A percentile compares a stretch with the other conserved stretches of the same genome.
Conservation (phyloP, 1,140 invertebrate species). For the Meloidogyne chitwoodi region DNA sequence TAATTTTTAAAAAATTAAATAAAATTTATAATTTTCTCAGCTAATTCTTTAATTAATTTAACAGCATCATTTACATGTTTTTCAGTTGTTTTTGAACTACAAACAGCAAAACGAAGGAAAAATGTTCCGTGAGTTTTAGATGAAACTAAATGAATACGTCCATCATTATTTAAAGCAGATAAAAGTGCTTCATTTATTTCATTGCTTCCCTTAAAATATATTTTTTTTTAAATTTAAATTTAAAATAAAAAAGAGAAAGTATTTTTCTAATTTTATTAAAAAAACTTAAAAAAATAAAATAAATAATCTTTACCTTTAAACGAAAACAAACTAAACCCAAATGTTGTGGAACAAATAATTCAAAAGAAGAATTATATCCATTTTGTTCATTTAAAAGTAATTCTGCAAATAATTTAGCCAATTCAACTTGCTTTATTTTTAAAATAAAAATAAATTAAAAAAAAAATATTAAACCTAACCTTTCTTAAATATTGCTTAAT, state of each 20-base stretch:
- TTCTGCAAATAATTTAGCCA: slow-evolving; percentile 59
- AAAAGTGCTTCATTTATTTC: slow-evolving; percentile 72
- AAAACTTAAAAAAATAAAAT: too few species aligned
- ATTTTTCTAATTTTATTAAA: too few species aligned
- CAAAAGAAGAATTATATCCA: slow-evolving; percentile 65
- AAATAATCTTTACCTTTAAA: slow-evolving; percentile 73
- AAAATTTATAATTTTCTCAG: slow-evolving; percentile 1
- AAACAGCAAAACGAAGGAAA: slow-evolving; percentile 78
- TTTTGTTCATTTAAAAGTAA: slow-evolving; percentile 53
- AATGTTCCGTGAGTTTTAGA: slow-evolving; percentile 68
- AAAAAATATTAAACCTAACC: slow-evolving; percentile 41
- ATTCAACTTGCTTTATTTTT: slow-evolving; percentile 43
- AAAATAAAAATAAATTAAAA: too few species aligned
- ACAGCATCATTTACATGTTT: slow-evolving; percentile 68
- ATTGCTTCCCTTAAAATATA: slow-evolving; percentile 59
- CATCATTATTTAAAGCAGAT: slow-evolving; percentile 72
- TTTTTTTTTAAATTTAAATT: not conserved
- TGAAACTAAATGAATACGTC: slow-evolving; percentile 78
- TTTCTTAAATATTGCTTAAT: slow-evolving; percentile 28
- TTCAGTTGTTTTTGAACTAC: slow-evolving; percentile 69
- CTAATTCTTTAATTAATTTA: slow-evolving; percentile 23
- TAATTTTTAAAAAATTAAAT: too few species aligned
- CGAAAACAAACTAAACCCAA: slow-evolving; percentile 84
- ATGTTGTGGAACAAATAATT: slow-evolving; percentile 70
- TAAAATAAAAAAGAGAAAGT: not conserved